A percentile compares a stretch with the other conserved stretches of the same genome.
Conservation (phyloP, 2,888 invertebrate species). For the Thysanoteuthis rhombus region DNA sequence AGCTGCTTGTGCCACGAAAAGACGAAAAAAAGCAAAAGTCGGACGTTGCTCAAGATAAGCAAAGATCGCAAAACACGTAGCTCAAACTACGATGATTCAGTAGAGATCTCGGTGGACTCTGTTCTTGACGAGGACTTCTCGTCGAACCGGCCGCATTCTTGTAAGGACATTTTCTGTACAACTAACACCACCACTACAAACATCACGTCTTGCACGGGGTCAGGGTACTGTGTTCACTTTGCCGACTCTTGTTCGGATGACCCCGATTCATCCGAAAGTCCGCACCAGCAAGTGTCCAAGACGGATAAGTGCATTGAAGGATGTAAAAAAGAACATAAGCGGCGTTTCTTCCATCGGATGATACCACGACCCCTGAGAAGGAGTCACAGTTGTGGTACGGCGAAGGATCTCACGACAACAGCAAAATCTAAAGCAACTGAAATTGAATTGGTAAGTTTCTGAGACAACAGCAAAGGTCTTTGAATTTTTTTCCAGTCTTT, state of each 20-base stretch:
- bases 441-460: slow-evolving; percentile 26
- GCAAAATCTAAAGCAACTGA: slow-evolving; percentile 13
- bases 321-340: slow-evolving; percentile 42
- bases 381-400: slow-evolving; percentile 71
- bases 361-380: slow-evolving; percentile 53
- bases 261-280: slow-evolving; percentile 16
- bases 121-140: slow-evolving; percentile 19
- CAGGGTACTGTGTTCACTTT: background rate
- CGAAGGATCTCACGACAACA: slow-evolving; percentile 57
- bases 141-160: background rate
- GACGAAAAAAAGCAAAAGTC: slow-evolving; percentile 16
- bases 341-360: slow-evolving; percentile 51
- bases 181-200: background rate
- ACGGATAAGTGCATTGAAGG: slow-evolving; percentile 13
- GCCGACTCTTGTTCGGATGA: slow-evolving; percentile 25
- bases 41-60: background rate
- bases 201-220: slow-evolving; percentile 16
- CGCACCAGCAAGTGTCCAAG: background rate
- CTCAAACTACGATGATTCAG: background rate
- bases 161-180: background rate
- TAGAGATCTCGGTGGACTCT: slow-evolving; percentile 30
- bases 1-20: slow-evolving; percentile 22
- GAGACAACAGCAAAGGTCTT: background rate
- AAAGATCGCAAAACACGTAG: slow-evolving; percentile 1
- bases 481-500: background rate